Percentiles rank a stretch among this genome's conserved stretches.
phyloP scores from a whole-genome alignment of 2,797 vertebrate species.

The Uromys caudimaculatus region DNA sequence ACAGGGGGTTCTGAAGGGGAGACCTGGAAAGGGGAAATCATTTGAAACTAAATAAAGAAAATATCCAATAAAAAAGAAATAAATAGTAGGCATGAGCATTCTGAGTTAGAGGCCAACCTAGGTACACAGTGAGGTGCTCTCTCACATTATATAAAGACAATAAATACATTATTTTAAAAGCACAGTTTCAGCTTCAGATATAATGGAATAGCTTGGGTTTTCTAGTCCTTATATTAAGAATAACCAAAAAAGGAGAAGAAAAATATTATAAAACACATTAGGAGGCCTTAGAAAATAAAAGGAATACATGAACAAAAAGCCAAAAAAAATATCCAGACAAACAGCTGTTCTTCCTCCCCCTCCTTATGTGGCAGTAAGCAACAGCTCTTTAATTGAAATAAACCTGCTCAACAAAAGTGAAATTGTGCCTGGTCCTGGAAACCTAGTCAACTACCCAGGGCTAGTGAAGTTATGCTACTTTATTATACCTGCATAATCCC shows the following conservation, averaged over 20 bases:
- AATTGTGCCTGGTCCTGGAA: neutral
- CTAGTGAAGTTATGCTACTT: neutral
- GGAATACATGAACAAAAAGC: too few relatives aligned
- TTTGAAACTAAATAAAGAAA: too few relatives aligned
- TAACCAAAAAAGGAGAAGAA: too few relatives aligned
- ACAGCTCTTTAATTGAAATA: neutral
- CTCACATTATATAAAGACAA: too few relatives aligned
- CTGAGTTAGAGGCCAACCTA: neutral
- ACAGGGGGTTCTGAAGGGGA: too few relatives aligned
- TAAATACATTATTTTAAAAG: too few relatives aligned
- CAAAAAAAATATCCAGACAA: too few relatives aligned
- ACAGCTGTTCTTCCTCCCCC: too few relatives aligned
- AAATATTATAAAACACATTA: too few relatives aligned
- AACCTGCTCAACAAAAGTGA: neutral
- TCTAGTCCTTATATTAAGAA: too few relatives aligned
- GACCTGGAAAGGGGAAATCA: too few relatives aligned
- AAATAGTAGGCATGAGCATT: neutral
- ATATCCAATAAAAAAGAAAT: neutral
- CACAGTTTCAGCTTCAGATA: neutral
- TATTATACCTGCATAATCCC: neutral
- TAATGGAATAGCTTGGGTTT: neutral
- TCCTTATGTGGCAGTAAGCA: neutral
- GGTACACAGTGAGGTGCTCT: neutral
- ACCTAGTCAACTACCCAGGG: neutral
- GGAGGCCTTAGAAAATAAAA: too few relatives aligned